Conservation (phyloP, 2,113 vertebrate species). For the Dicaeum eximium region DNA sequence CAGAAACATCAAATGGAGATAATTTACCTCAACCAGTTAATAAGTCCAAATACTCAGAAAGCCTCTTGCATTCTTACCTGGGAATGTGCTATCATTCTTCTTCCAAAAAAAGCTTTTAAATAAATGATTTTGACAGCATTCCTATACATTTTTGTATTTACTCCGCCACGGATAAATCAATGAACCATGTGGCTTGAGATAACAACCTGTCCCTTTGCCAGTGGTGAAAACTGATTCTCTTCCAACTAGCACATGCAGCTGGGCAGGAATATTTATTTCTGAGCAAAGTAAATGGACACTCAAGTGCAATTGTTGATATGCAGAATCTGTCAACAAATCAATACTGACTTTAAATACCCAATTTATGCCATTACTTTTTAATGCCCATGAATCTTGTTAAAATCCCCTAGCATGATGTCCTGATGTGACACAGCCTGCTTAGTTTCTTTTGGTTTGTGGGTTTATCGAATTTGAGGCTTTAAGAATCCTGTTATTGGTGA, state of each 20-base stretch:
- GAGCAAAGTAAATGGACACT: conserved; percentile 49
- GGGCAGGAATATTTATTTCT: conserved; percentile 53
- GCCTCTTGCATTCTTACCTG: conserved; percentile 8
- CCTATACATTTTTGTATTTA: conserved; percentile 35
- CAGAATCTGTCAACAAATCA: conserved; percentile 58
- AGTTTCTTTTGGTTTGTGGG: conserved; percentile 42
- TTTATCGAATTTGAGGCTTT: conserved; percentile 35
- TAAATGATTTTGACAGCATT: conserved; percentile 27
- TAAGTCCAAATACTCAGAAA: not conserved
- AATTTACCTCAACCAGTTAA: conserved; percentile 21
- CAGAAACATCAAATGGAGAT: conserved; percentile 51
- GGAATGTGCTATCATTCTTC: not conserved
- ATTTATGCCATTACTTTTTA: conserved; percentile 34
- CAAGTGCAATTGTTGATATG: conserved; percentile 21
- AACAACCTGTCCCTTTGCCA: conserved; percentile 38
- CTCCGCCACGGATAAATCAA: conserved; percentile 39
- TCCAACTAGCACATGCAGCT: conserved; percentile 14
- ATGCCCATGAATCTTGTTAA: conserved; percentile 31
- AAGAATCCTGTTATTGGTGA: conserved; percentile 14
- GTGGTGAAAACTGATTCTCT: conserved; percentile 31
- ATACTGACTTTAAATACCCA: conserved; percentile 37
- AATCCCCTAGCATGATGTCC: not conserved
- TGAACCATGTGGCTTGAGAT: conserved; percentile 37
- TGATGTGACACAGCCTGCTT: not conserved
- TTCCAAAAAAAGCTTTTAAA: conserved; percentile 7